A percentile compares a stretch with the other conserved stretches of the same genome.
Evolutionary conservation across 2,888 invertebrate species (phyloP).

Genomic region (Rhagium mordax): DNA sequence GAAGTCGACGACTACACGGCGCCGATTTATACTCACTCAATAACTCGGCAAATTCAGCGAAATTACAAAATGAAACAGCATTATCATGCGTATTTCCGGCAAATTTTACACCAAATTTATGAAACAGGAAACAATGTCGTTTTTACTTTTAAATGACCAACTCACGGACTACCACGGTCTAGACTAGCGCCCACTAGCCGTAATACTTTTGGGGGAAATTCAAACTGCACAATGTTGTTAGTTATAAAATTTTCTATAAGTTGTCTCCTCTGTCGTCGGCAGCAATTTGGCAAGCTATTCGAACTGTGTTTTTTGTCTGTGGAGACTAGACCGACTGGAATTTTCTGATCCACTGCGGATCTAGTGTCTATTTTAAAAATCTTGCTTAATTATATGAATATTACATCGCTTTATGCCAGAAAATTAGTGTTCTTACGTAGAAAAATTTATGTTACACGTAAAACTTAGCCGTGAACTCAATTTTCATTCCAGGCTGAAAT

Average conservation of each 20-base stretch:
- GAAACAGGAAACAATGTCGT: background rate
- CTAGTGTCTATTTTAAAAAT: slow-evolving; percentile 30
- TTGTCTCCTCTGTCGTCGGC: slow-evolving; percentile 20
- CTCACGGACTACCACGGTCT: background rate
- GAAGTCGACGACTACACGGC: slow-evolving; percentile 49
- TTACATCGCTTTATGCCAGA: slow-evolving; percentile 12
- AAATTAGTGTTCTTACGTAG: slow-evolving; percentile 4
- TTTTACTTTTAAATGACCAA: background rate
- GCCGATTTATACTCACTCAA: slow-evolving; percentile 51
- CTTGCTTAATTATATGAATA: slow-evolving; percentile 26
- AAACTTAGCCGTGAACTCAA: background rate
- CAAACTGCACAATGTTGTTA: background rate
- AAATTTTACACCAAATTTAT: slow-evolving; percentile 16
- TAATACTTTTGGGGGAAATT: background rate
- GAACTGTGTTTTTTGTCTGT: slow-evolving; percentile 26
- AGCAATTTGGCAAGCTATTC: slow-evolving; percentile 18
- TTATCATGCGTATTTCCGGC: slow-evolving; percentile 33
- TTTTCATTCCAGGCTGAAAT: background rate
- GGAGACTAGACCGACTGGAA: slow-evolving; percentile 23
- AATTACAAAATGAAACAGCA: slow-evolving; percentile 28
- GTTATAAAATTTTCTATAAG: slow-evolving; percentile 23
- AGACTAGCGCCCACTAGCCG: background rate
- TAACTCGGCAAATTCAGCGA: slow-evolving; percentile 35
- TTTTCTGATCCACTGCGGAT: slow-evolving; percentile 31
- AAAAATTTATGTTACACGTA: slow-evolving; percentile 2